Percentiles rank a stretch among this genome's conserved stretches.
phyloP scores from a whole-genome alignment of 2,888 invertebrate species.

The Ryuthela nishihirai region DNA sequence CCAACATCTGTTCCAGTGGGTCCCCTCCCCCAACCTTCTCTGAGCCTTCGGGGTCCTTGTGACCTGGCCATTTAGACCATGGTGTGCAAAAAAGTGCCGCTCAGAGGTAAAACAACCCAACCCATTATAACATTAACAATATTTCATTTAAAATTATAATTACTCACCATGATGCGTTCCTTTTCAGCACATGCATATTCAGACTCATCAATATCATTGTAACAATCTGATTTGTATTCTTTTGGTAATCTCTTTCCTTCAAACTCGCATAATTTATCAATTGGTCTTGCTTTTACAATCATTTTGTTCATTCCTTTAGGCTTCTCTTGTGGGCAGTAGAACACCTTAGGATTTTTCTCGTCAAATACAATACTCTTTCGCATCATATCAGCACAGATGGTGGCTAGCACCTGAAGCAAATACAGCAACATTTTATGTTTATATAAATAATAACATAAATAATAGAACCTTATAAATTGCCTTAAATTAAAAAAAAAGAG shows the following conservation, averaged over 20 bases:
- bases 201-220: conserved; percentile 72
- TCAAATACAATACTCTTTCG: conserved; percentile 73
- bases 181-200: conserved; percentile 77
- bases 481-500: too few relatives aligned
- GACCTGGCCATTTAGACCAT: too few relatives aligned
- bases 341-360: conserved; percentile 72
- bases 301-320: conserved; percentile 66
- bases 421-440: too few relatives aligned
- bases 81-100: too few relatives aligned
- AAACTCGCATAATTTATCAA: conserved; percentile 69
- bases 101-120: too few relatives aligned
- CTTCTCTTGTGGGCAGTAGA: conserved; percentile 73
- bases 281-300: conserved; percentile 58
- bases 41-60: too few relatives aligned
- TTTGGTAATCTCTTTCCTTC: conserved; percentile 63
- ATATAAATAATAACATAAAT: too few relatives aligned
- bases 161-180: conserved; percentile 68
- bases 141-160: too few relatives aligned
- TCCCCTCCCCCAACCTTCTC: too few relatives aligned
- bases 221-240: conserved; percentile 73
- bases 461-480: too few relatives aligned
- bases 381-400: conserved; percentile 65
- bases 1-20: too few relatives aligned
- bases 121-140: too few relatives aligned
- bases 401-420: conserved; percentile 43